Conservation (phyloP, 2,888 invertebrate species). For the Leptopilina myrica region DNA sequence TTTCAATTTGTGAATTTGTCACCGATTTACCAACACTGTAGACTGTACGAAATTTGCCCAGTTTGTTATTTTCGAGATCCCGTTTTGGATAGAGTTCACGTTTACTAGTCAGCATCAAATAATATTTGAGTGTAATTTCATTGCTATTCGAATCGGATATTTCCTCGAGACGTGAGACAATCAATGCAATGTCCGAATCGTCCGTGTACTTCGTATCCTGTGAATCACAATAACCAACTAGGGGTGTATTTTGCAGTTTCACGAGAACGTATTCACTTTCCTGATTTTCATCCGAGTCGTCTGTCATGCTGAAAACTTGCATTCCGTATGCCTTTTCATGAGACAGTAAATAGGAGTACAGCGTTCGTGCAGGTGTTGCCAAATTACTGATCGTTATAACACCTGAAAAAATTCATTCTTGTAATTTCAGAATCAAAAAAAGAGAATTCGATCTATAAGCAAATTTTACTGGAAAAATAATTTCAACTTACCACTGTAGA, state of each 20-base stretch:
- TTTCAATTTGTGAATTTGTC: constrained; percentile 65
- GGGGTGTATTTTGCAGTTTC: constrained; percentile 79
- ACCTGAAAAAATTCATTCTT: constrained; percentile 74
- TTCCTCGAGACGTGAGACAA: constrained; percentile 80
- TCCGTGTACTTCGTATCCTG: constrained; percentile 81
- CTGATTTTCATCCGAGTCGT: constrained; percentile 77
- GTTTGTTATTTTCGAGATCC: constrained; percentile 79
- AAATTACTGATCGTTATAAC: constrained; percentile 80
- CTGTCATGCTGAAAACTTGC: constrained; percentile 82
- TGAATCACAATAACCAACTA: constrained; percentile 80
- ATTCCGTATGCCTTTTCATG: constrained; percentile 84
- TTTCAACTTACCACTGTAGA: constrained; percentile 80
- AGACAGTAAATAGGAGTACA: constrained; percentile 84
- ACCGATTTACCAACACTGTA: constrained; percentile 74
- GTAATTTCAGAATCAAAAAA: background rate
- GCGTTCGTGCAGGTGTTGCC: constrained; percentile 81
- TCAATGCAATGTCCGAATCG: constrained; percentile 83
- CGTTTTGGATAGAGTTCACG: constrained; percentile 81
- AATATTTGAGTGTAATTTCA: constrained; percentile 73
- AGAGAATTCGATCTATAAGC: too few species aligned
- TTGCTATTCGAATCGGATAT: constrained; percentile 58
- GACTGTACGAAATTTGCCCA: constrained; percentile 82
- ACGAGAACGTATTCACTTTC: constrained; percentile 82
- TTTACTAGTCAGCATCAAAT: constrained; percentile 72
- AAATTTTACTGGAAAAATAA: constrained; percentile 16